phyloP scores from a whole-genome alignment of 2,113 vertebrate genomes.

The Psittacus erithacus region DNA sequence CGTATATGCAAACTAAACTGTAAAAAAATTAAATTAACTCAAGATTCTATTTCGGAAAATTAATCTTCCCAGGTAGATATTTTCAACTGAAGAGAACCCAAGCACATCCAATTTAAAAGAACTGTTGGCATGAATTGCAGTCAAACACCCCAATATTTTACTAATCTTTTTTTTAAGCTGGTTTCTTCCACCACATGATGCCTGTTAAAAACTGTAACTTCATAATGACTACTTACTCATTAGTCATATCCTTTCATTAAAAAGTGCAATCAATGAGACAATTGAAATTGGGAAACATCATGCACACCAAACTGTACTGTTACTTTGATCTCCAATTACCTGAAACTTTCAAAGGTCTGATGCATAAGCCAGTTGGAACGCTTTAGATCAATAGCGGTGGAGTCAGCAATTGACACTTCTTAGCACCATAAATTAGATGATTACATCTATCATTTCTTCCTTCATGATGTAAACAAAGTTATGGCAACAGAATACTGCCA shows the following conservation, averaged over 20 bases:
- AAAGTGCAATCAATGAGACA: neutral
- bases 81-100: neutral
- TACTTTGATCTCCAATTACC: neutral
- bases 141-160: neutral
- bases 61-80: neutral
- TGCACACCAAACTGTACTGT: neutral
- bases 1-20: neutral
- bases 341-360: slow-evolving; percentile 1
- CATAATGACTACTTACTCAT: neutral
- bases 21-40: neutral
- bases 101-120: neutral
- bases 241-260: neutral
- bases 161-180: neutral
- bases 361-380: neutral
- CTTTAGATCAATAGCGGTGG: neutral
- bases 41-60: neutral
- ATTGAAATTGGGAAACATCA: neutral
- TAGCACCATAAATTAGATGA: slow-evolving; percentile 55
- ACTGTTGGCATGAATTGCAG: neutral
- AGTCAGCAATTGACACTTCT: slow-evolving; percentile 27
- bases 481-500: slow-evolving; percentile 10
- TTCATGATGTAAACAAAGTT: slow-evolving; percentile 53
- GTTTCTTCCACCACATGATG: neutral
- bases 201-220: neutral
- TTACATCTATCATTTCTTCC: slow-evolving; percentile 43